Evolutionary conservation across 2,113 vertebrate genomes (phyloP).

Genomic region (Acrocephalus kingi): DNA sequence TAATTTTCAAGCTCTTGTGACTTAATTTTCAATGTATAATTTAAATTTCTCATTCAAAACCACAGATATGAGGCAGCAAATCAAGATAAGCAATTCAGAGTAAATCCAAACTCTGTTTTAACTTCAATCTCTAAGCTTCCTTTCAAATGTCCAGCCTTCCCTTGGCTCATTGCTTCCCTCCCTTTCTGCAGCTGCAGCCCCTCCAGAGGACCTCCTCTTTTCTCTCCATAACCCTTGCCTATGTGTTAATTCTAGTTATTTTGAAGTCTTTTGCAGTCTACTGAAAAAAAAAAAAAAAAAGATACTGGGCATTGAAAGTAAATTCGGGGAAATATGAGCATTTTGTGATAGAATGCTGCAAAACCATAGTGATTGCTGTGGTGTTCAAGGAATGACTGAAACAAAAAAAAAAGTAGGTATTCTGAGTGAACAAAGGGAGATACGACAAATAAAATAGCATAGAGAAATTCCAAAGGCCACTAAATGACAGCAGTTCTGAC

Average conservation of each 20-base stretch:
- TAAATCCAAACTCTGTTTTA: not conserved
- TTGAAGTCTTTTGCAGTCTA: not conserved
- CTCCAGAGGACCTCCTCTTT: not conserved
- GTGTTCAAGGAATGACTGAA: not conserved
- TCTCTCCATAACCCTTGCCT: not conserved
- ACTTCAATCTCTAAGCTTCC: not conserved
- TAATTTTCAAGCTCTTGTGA: not conserved
- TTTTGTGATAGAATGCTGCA: not conserved
- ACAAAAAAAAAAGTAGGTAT: not conserved
- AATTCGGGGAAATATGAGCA: not conserved
- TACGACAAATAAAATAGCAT: not conserved
- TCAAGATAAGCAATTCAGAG: not conserved
- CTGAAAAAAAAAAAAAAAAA: not conserved
- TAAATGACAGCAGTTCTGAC: not conserved
- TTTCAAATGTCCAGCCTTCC: not conserved
- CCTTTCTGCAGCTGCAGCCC: not conserved
- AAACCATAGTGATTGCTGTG: not conserved
- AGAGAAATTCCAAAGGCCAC: not conserved
- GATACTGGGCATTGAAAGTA: not conserved
- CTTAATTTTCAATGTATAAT: not conserved
- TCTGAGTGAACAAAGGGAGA: not conserved
- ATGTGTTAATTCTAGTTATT: not conserved
- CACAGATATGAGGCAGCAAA: not conserved
- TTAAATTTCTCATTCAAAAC: not conserved
- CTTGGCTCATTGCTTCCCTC: not conserved